These are phyloP conservation scores for Cheilosia scutellata DNA, from an alignment of 2,888 invertebrate species.

Conservation along the genomic window DNA sequence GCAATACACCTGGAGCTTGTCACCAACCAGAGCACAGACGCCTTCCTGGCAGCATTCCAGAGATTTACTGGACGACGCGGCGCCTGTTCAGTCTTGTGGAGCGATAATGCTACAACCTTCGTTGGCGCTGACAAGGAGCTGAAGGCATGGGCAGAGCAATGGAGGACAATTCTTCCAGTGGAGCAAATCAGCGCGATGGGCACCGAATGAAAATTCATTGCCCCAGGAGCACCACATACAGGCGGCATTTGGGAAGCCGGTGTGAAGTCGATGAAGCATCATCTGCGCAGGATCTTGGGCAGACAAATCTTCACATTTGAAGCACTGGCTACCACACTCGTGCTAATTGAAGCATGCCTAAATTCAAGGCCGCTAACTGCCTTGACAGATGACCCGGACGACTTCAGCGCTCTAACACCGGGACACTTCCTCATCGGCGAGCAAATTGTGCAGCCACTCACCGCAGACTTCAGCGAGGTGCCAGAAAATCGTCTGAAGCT, in stretches of 20 bases:
- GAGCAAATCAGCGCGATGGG: constrained; percentile 18
- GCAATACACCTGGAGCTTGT: constrained; percentile 36
- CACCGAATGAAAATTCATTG: not conserved
- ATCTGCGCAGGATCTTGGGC: constrained; percentile 17
- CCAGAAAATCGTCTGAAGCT: too few relatives aligned
- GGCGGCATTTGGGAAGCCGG: too few relatives aligned
- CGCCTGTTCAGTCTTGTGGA: constrained; percentile 24
- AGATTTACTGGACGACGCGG: constrained; percentile 4
- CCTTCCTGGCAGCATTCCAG: not conserved
- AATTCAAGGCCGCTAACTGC: constrained; percentile 20
- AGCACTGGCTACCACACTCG: constrained; percentile 15
- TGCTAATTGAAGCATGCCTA: constrained; percentile 22
- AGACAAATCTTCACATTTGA: constrained; percentile 37
- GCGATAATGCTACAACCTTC: constrained; percentile 25
- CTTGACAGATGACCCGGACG: too few relatives aligned
- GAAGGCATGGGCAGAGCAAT: not conserved
- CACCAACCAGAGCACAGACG: constrained; percentile 13
- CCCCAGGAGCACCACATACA: too few relatives aligned
- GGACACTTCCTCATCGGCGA: too few relatives aligned
- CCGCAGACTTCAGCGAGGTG: too few relatives aligned
- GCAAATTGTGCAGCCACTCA: too few relatives aligned
- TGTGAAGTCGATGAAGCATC: not conserved
- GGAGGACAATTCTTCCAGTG: constrained; percentile 7
- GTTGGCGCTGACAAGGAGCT: constrained; percentile 14
- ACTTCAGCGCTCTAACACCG: too few relatives aligned